Evolutionary conservation across 2,113 vertebrate species (phyloP), one percentile per base, ranked within the genome.

Genomic region (Gallinago jamesoni): DNA sequence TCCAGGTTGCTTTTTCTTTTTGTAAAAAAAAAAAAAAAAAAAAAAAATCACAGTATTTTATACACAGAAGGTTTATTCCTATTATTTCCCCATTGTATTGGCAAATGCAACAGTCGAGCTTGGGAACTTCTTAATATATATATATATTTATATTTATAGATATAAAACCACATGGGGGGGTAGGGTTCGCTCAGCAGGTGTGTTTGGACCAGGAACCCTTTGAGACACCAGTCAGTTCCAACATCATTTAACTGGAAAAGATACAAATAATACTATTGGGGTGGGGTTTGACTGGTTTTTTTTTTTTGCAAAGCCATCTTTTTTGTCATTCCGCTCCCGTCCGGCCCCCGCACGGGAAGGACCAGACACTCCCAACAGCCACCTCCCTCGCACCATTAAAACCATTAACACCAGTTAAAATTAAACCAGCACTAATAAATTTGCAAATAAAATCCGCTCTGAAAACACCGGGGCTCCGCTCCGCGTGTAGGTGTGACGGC

Each of bases 41-140:
- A 47, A 24, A 79, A 39, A 93, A 93, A 41, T 97, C 97, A 97
- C 97, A 97, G 97, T 91, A 95, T 95, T 77, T 62, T 35, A 24
- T 37, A 80, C 37, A 33, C 88, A 18, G 45, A 85, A 63, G 94
- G 88, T 90, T 86, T 87, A 75, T 56, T 87, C 95, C 95, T 94
- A 45, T 39, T 21, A 1, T 60, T 82, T 94, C 93, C 86, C 90
- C 95, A 67, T 80, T 92, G 82, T 79, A 91, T 94, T 94, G 95
- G 96, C 96, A 96, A 97, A 97, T 57, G 93, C 96, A 96, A 97
- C 93, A 96, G 91, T 94, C 97, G 64, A 68, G 64, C 95, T 69
- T 41, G 95, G 95, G 91, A 87, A 60, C 52, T 68, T 41, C 50
- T 24, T 35, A 12, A 39, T 63, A 27, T 18, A 37, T 24, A 20